Evolutionary conservation across 2,888 invertebrate species (phyloP).

Genomic region (Melanargia galathea): DNA sequence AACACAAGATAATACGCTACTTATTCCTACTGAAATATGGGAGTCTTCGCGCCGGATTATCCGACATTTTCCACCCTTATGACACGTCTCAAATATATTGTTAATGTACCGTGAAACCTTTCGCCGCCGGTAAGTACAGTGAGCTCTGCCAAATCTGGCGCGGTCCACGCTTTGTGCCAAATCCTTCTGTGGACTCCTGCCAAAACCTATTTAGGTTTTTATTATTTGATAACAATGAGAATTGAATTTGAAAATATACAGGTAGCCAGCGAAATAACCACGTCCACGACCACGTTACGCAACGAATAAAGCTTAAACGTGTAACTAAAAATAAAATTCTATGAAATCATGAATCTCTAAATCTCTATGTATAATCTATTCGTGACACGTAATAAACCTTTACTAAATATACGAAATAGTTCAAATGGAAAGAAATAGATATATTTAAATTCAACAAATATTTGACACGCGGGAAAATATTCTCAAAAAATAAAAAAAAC

Average conservation of each 20-base stretch:
- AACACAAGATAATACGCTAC: conserved; percentile 72
- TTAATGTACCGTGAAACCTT: conserved; percentile 27
- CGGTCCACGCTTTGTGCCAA: conserved; percentile 19
- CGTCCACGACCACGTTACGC: too few species aligned
- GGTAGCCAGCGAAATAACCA: background rate
- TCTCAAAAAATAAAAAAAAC: too few species aligned
- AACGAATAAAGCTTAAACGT: too few species aligned
- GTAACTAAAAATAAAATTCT: too few species aligned
- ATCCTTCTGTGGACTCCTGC: conserved; percentile 24
- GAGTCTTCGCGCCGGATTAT: conserved; percentile 63
- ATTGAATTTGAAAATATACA: conserved; percentile 8
- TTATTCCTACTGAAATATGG: conserved; percentile 76
- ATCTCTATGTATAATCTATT: too few species aligned
- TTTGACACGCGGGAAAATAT: too few species aligned
- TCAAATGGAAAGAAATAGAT: too few species aligned
- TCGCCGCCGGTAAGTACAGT: conserved; percentile 21
- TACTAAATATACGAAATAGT: too few species aligned
- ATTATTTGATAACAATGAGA: conserved; percentile 21
- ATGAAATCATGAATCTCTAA: too few species aligned
- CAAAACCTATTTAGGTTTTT: conserved; percentile 19
- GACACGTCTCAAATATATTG: conserved; percentile 25
- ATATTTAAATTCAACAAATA: too few species aligned
- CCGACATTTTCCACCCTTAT: conserved; percentile 14
- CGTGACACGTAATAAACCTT: too few species aligned
- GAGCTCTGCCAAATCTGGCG: conserved; percentile 24